Evolutionary conservation across 2,797 vertebrate genomes (phyloP).

Genomic region (Lacerta bilineata): DNA sequence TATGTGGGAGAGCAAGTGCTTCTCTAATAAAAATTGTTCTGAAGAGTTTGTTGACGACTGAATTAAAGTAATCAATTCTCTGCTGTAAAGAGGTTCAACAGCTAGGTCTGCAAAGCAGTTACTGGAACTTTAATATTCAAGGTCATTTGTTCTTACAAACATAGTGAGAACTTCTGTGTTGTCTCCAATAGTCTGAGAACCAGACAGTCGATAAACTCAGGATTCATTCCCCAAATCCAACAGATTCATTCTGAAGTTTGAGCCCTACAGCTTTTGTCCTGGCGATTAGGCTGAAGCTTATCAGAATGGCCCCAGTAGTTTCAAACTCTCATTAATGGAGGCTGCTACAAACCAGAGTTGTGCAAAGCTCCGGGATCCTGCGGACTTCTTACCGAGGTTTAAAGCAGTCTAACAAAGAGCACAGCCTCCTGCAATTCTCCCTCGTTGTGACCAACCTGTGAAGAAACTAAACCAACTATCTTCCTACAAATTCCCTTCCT

Average conservation of each 20-base stretch:
- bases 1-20: not conserved
- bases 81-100: not conserved
- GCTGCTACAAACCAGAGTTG: not conserved
- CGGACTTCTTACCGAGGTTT: not conserved
- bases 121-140: not conserved
- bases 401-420: not conserved
- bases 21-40: not conserved
- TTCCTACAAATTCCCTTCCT: not conserved
- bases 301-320: not conserved
- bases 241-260: not conserved
- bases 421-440: not conserved
- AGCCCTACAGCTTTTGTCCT: not conserved
- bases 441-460: not conserved
- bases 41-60: not conserved
- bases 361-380: not conserved
- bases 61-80: not conserved
- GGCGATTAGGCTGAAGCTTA: not conserved
- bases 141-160: not conserved
- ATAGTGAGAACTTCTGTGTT: not conserved
- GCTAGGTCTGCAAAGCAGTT: not conserved
- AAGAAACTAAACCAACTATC: not conserved
- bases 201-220: not conserved
- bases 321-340: not conserved
- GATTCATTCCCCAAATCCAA: not conserved
- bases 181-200: not conserved